Conservation (phyloP, 2,797 vertebrate species). For the Hapalemur alaotrensis region DNA sequence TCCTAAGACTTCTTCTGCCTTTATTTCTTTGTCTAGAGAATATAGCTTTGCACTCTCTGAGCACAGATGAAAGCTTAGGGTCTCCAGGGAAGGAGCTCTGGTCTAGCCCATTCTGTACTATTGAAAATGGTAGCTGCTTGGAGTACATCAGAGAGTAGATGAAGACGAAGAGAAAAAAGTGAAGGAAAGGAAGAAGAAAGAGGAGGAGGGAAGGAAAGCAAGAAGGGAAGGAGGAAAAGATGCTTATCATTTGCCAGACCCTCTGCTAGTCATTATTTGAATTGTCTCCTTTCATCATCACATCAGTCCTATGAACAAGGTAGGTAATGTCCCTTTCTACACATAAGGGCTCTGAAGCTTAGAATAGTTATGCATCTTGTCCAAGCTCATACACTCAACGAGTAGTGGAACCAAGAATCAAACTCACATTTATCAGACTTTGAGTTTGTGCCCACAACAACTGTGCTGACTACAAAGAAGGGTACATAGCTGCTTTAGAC, state of each 20-base stretch:
- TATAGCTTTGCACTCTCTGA: background rate
- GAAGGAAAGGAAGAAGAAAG: background rate
- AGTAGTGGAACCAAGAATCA: background rate
- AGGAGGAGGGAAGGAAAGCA: background rate
- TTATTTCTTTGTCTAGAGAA: background rate
- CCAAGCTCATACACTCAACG: background rate
- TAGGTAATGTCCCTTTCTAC: background rate
- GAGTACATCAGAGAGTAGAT: background rate
- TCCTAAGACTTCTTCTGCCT: background rate
- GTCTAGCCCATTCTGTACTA: background rate
- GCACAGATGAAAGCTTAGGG: background rate
- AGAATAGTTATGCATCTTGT: background rate
- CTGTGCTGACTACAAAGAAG: background rate
- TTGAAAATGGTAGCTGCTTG: background rate
- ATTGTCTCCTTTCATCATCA: background rate
- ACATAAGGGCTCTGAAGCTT: background rate
- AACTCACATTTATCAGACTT: background rate
- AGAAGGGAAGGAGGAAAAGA: background rate
- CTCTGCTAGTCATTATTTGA: background rate
- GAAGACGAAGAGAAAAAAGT: background rate
- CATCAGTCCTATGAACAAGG: background rate
- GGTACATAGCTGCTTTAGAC: background rate
- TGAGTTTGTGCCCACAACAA: background rate
- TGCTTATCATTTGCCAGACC: background rate
- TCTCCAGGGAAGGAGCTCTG: background rate